Evolutionary conservation across 1,140 invertebrate genomes (phyloP), one percentile per base, ranked within the genome.

Genomic region (Euwallacea similis): DNA sequence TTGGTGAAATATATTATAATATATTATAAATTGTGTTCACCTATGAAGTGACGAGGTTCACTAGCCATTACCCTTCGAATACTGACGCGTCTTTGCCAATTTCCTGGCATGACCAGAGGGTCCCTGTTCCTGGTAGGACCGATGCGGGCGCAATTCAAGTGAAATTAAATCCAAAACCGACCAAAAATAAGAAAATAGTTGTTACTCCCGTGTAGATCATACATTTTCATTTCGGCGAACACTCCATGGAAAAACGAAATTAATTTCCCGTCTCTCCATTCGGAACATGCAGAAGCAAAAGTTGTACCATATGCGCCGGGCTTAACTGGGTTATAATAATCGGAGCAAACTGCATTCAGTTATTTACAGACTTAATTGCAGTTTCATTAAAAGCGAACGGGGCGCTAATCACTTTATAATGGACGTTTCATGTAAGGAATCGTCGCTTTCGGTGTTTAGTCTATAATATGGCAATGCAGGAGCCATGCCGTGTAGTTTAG

Each of bases 331-430:
- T 65, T 65, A 65, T 65, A 65, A 65, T 65, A 65, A 65, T 65
- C 63, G 63, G 21, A 65, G 50, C 41, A 65, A 65, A 47, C 63
- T 65, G 63, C 63, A 65, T 65, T 65, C 63, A 11, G 63, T 50
- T 50, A 50, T 50, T 50, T 50, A 50, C 46, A 13, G 2, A 50
- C 46, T 50, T 50, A 50, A 50, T 50, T 50, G 13, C 46, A 50
- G 46, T 50, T 50, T 50, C 46, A 50, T 50, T 50, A 50, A 50
- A 50, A 50, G 46, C 46, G 46, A 50, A 67, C 65, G 53, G 42
- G 65, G 65, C 65, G 54, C 65, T 67, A 67, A 67, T 67, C 54
- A 58, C 65, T 59, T 67, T 58, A 58, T 67, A 67, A 67, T 67
- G 65, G 65, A 59, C 56, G 65, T 58, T 59, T 58, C 65, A 53